Evolutionary conservation across 2,113 vertebrate genomes (phyloP).

Genomic region (Brachionichthys hirsutus): DNA sequence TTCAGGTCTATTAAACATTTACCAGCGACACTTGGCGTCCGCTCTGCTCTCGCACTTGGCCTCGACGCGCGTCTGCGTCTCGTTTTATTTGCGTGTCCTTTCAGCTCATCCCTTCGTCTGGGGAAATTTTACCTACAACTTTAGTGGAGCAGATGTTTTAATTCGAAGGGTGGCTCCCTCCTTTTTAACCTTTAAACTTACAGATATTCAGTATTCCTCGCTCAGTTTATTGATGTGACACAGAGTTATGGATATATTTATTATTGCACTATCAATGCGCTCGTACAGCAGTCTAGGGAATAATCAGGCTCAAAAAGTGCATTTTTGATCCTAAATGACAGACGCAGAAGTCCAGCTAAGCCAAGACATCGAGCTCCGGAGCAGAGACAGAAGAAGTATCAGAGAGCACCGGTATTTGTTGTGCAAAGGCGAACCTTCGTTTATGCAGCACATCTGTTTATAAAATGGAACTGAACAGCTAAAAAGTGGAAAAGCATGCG

Average conservation of each 20-base stretch:
- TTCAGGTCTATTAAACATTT: conserved; percentile 24
- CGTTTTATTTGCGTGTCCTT: conserved; percentile 23
- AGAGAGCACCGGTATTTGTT: neutral
- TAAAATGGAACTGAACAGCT: neutral
- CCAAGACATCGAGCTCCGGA: neutral
- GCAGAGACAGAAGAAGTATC: neutral
- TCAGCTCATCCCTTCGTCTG: conserved; percentile 9
- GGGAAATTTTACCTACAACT: conserved; percentile 12
- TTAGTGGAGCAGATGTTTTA: neutral
- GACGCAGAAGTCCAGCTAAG: neutral
- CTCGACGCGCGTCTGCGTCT: conserved; percentile 30
- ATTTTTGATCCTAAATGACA: too few relatives aligned
- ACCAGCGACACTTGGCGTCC: conserved; percentile 18
- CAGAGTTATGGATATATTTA: too few relatives aligned
- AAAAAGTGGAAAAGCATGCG: too few relatives aligned
- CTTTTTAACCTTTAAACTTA: neutral
- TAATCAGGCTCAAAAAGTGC: too few relatives aligned
- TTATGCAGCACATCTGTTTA: neutral
- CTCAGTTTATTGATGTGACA: too few relatives aligned
- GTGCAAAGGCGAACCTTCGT: neutral
- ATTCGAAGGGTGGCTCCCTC: neutral
- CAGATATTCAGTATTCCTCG: too few relatives aligned
- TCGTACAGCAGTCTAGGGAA: too few relatives aligned
- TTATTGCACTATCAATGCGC: too few relatives aligned
- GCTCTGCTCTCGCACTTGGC: conserved; percentile 18